A percentile compares a stretch with the other conserved stretches of the same genome.
These are phyloP conservation scores for Priocnemis perturbator DNA, from an alignment of 2,888 invertebrate genomes.

Conservation along the genomic window DNA sequence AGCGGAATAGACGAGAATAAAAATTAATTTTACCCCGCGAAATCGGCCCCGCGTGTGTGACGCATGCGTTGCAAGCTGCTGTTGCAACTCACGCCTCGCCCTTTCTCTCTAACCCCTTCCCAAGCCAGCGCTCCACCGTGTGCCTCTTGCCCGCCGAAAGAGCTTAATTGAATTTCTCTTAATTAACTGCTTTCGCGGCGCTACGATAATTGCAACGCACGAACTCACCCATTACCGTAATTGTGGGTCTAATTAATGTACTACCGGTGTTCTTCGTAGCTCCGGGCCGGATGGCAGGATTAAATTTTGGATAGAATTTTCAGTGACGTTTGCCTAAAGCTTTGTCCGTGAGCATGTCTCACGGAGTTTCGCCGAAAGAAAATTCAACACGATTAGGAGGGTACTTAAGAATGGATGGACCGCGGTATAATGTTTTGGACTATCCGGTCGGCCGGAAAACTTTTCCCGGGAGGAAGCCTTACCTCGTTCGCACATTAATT, in stretches of 20 bases:
- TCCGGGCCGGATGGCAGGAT: conserved; percentile 29
- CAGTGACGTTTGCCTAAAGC: conserved; percentile 10
- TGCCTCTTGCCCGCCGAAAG: conserved; percentile 46
- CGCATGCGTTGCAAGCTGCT: conserved; percentile 8
- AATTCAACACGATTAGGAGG: no score
- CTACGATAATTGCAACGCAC: conserved; percentile 61
- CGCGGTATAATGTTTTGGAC: no score
- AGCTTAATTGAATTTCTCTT: conserved; percentile 64
- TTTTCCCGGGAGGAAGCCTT: no score
- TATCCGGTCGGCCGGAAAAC: no score
- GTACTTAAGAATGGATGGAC: no score
- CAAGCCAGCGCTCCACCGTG: conserved; percentile 6
- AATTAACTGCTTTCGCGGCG: conserved; percentile 59
- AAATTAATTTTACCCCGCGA: conserved; percentile 21
- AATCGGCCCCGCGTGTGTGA: conserved; percentile 28
- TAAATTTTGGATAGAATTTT: conserved; percentile 48
- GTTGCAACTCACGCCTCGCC: background rate
- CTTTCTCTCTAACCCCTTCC: conserved; percentile 15
- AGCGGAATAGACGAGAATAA: conserved; percentile 13
- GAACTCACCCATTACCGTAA: conserved; percentile 62
- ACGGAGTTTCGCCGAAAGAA: no score
- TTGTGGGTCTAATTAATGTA: conserved; percentile 62
- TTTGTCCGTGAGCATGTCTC: background rate
- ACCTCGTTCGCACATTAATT: no score
- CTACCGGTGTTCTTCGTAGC: conserved; percentile 40